A percentile compares a stretch with the other conserved stretches of the same genome.
Evolutionary conservation across 2,888 invertebrate species (phyloP).

Genomic region (Pollenia griseotomentosa): DNA sequence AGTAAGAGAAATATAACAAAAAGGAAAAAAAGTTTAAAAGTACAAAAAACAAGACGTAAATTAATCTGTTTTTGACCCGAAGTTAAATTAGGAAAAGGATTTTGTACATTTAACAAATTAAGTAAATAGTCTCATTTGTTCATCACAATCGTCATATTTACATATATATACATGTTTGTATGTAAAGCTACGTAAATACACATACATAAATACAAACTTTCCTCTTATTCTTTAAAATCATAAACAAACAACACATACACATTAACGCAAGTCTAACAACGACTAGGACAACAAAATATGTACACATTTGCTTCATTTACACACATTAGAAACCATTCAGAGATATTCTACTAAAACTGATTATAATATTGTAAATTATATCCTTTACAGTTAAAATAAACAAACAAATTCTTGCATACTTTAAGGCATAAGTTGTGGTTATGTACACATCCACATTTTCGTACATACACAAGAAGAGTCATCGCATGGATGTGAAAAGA

Average conservation of each 20-base stretch:
- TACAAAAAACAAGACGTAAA: conserved; percentile 63
- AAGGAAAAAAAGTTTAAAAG: conserved; percentile 19
- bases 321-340: conserved; percentile 55
- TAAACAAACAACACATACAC: conserved; percentile 15
- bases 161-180: conserved; percentile 24
- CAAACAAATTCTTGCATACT: conserved; percentile 45
- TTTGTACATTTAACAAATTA: conserved; percentile 72
- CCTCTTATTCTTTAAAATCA: neutral
- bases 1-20: neutral
- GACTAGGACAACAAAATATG: conserved; percentile 31
- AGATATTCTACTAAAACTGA: conserved; percentile 70
- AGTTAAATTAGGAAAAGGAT: conserved; percentile 72
- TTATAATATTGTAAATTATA: conserved; percentile 71
- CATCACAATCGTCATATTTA: conserved; percentile 66
- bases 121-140: conserved; percentile 73
- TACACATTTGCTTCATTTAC: conserved; percentile 46
- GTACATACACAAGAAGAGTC: neutral
- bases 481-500: neutral
- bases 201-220: conserved; percentile 37
- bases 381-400: conserved; percentile 57
- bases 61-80: conserved; percentile 73
- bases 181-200: neutral
- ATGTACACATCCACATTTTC: neutral
- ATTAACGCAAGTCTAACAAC: conserved; percentile 3
- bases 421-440: conserved; percentile 32